Evolutionary conservation across 2,888 invertebrate species (phyloP), one percentile per base, ranked within the genome.

Genomic region (Acholoe squamosa): DNA sequence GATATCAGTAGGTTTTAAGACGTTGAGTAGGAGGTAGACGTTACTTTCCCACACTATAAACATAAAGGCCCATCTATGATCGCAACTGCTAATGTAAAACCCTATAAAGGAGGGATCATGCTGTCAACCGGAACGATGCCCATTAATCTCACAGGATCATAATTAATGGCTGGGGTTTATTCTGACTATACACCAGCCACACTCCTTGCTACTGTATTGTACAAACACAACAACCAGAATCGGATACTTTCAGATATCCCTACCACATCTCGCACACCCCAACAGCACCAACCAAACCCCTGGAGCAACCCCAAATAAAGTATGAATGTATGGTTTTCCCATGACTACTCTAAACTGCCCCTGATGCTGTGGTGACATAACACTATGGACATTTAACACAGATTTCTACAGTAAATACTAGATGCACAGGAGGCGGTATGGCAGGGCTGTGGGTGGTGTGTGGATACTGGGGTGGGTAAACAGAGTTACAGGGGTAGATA

Each of bases 251-350:
- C 43, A 61, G 61, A 61, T 19, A 1, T 61, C 19, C 61, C 5
- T 61, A 19, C 61, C 3, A 19, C 22, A n/a, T 19, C 54, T 54
- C 54, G n/a, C 61, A n/a, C 31, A 14, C 71, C 14, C 71, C 71
- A 7, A 25, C 3, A 22, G 71, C 14, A 14, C 3, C 25, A 28
- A 71, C 71, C 71, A 25, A 25, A 25, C 71, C 71, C 71, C 16
- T 31, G 31, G 14, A 0, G 25, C 28, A 25, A 71, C 71, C 71
- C 71, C 71, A 28, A 25, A 71, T 31, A 71, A 71, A 25, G 71
- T 28, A 25, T 43, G 71, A n/a, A 25, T 71, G 71, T 71, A 71
- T 25, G 71, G 31, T 31, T 71, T 71, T 71, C 71, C 31, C 71
- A 71, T 3, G n/a, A 28, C 71, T 25, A 25, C 28, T 28, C 71